Evolutionary conservation across 2,888 invertebrate species (phyloP).

Genomic region (Automeris io): DNA sequence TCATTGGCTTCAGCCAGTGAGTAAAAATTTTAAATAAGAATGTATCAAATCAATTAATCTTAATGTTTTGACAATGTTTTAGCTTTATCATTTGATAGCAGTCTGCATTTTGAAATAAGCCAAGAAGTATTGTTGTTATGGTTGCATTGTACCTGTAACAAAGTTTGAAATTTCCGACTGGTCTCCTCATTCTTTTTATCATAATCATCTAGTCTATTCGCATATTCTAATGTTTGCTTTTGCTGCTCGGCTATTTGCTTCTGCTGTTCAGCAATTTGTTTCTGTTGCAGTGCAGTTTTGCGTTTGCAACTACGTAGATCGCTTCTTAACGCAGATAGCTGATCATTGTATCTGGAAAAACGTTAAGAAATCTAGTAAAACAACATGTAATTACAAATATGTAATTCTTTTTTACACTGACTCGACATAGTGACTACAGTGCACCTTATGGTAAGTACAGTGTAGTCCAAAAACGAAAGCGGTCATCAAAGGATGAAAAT

Average conservation of each 20-base stretch:
- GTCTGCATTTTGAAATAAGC: not conserved
- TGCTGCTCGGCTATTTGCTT: slow-evolving; percentile 84
- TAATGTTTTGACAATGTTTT: not conserved
- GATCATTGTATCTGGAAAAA: slow-evolving; percentile 83
- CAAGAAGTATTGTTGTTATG: not conserved
- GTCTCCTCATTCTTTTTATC: slow-evolving; percentile 95
- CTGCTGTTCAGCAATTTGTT: slow-evolving; percentile 87
- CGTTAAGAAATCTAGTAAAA: not conserved
- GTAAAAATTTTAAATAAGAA: not conserved
- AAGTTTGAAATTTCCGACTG: slow-evolving; percentile 90
- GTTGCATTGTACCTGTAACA: slow-evolving; percentile 79
- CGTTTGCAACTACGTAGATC: slow-evolving; percentile 88
- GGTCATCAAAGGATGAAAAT: too few species aligned
- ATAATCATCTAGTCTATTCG: slow-evolving; percentile 90
- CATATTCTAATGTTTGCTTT: slow-evolving; percentile 86
- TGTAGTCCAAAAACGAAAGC: too few species aligned
- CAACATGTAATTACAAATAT: not conserved
- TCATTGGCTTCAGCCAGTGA: too few species aligned
- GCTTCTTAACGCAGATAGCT: slow-evolving; percentile 85
- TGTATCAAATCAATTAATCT: not conserved
- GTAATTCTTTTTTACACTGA: too few species aligned
- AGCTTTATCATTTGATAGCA: not conserved
- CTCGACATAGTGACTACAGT: too few species aligned
- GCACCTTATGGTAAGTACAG: too few species aligned
- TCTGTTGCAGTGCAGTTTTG: slow-evolving; percentile 90